Base-by-base conservation (phyloP, 2,113 vertebrate genomes). In the Lagenorhynchus albirostris region DNA sequence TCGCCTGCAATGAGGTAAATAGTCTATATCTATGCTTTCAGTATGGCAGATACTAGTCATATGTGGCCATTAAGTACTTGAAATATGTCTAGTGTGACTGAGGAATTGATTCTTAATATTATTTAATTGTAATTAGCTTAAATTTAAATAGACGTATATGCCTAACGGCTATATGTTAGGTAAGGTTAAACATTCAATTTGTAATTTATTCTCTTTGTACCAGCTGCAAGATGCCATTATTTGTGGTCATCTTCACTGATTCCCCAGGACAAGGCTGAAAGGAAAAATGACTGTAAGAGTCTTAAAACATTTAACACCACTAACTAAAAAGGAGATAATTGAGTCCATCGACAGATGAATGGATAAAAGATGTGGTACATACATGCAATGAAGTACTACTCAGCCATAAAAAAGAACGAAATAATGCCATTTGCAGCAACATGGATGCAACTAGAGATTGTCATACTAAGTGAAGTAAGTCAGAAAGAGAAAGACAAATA, bases 261-360 rank as follows among this genome's bases (percentile, higher is more conserved):
- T 93, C 26, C 53, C 55, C 44, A 94, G 29, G 44, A 91, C 21
- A 47, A 14, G 71, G 36, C 29, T 93, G n/a, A 86, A 76, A 89
- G 53, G 53, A 62, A 82, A 96, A 58, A 63, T 63, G 55, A 79
- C 55, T 44, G 25, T 25, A 92, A 58, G 73, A 74, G 76, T 95
- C 68, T 90, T 74, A 90, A 89, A 96, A 87, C 29, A 87, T 50
- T 89, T 86, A 89, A 94, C 74, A 25, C 60, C 11, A 36, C 55
- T 86, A 80, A 36, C 31, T 67, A 77, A 80, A 91, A 95, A 88
- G 36, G 67, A 93, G 58, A 77, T 29, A 73, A 95, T 31, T 77
- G 50, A 95, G 21, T 55, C 29, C 18, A 50, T 50, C 29, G 20
- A 77, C 44, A 77, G 44, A 77, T 20, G 29, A 77, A 77, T 21